These are phyloP conservation scores for Coendou prehensilis DNA, from an alignment of 2,797 vertebrate genomes.

Conservation along the genomic window DNA sequence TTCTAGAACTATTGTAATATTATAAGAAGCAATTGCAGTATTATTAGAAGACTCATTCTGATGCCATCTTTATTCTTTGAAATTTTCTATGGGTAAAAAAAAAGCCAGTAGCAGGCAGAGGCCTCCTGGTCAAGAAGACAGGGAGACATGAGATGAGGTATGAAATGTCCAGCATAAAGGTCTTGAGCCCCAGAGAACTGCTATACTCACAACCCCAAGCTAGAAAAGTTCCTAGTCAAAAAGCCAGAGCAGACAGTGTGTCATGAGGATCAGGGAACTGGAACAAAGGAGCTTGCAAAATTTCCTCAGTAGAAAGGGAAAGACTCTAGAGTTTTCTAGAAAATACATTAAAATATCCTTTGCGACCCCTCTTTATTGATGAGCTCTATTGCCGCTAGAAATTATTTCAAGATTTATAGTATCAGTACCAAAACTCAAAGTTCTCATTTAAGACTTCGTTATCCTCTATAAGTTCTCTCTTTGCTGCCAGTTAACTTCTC, in stretches of 20 bases:
- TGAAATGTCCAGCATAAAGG: not conserved
- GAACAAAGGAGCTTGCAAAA: rapidly evolving
- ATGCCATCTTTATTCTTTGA: not conserved
- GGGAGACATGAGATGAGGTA: not conserved
- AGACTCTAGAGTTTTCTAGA: not conserved
- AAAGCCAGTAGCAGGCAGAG: not conserved
- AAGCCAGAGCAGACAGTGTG: not conserved
- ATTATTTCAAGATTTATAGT: not conserved
- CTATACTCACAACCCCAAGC: not conserved
- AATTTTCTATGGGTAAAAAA: not conserved
- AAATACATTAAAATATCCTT: not conserved
- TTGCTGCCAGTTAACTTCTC: not conserved
- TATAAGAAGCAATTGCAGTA: not conserved
- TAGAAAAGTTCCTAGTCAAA: not conserved
- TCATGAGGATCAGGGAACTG: not conserved
- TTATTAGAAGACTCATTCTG: not conserved
- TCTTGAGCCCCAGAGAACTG: not conserved
- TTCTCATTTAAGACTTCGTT: not conserved
- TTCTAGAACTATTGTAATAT: not conserved
- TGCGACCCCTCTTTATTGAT: not conserved
- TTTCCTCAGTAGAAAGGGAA: not conserved
- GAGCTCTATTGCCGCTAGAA: not conserved
- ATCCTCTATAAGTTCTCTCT: not conserved
- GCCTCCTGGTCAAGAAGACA: not conserved
- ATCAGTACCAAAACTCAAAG: not conserved